Evolutionary conservation across 37 sponge, comb jelly and placozoan genomes (phyloP), one percentile per base, ranked within the genome.

Genomic region (Chondrilla cf. caribensis): DNA sequence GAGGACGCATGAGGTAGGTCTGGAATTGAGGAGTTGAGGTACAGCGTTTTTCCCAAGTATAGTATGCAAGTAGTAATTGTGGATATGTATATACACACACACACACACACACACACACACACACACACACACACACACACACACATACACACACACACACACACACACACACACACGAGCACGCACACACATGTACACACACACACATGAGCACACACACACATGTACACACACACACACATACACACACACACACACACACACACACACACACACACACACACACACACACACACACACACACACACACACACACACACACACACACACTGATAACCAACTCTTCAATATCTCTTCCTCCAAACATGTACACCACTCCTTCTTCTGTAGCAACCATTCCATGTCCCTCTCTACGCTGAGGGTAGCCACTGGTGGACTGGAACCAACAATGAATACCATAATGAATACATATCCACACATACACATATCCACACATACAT

Each of bases 291-390:
- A 22, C 64, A 29, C 15, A 47, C 11, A 6, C 51, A 47, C 51
- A 47, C 51, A 47, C 51, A 14, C 9, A 14, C 51, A 62, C 64
- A 15, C 64, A 22, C 64, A 29, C 15, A 47, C 11, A 6, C 51
- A 47, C 51, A 47, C 51, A 47, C 51, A 14, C 9, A 14, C 51
- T 14, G 9, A 11, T 47, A 47, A 47, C 51, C 21, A 33, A 81
- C 71, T n/a, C 38, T 3, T 58, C 59, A 4, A 78, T 38, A 47
- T 62, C 60, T 22, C 42, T 57, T 4, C 86, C 86, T n/a, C 86
- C 86, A 86, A 70, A 80, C 83, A 82, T 82, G 66, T 38, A 42
- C 7, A 47, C 68, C 51, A 7, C 26, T 22, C 83, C 83, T 51
- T 43, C 47, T 28, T 47, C 58, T 24, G 28, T 43, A 11, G 55